Evolutionary conservation across 2,797 vertebrate genomes (phyloP), one percentile per base, ranked within the genome.

Genomic region (Sandelia bainsii): DNA sequence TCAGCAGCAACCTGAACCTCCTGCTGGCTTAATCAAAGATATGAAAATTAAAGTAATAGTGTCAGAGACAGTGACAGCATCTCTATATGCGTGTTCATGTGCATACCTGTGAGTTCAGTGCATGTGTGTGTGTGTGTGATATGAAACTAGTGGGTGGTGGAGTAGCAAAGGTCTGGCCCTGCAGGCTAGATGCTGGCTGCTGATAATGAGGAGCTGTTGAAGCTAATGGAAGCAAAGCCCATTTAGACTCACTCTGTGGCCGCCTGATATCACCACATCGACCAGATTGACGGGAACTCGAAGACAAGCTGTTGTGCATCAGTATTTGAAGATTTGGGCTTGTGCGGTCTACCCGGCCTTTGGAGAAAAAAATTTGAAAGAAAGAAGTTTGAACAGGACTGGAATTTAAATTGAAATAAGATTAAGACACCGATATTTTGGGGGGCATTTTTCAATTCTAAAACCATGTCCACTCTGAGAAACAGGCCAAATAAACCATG

Each of bases 11-110:
- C 49, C 42, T 42, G 8, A 69, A 81, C 32, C 66, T 78, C 81
- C 82, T 74, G 85, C 85, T 83, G 88, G 62, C 73, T 87, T 88
- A 88, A 88, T 92, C 87, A 90, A 89, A 90, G 79, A 80, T 66
- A 87, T 84, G 72, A 58, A 90, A 90, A 93, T 84, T n/a, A 59
- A 34, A 69, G 70, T 60, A 69, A 62, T 59, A 59, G 54, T 40
- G 32, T 54, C 73, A 34, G 40, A 67, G 40, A 69, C 14, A 25
- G 61, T 13, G n/a, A 62, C 34, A 67, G 23, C 48, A 70, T 62
- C 40, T 9, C 25, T 20, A 8, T 44, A 2, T 64, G 39, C 37
- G 54, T 66, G 40, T 19, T 48, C 34, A 16, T 6, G 10, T 49
- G 81, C 54, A 27, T 50, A 78, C 57, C 59, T 69, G 81, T 72